Evolutionary conservation across 2,888 invertebrate species (phyloP), one percentile per base, ranked within the genome.

Genomic region (Eilema griseolum): DNA sequence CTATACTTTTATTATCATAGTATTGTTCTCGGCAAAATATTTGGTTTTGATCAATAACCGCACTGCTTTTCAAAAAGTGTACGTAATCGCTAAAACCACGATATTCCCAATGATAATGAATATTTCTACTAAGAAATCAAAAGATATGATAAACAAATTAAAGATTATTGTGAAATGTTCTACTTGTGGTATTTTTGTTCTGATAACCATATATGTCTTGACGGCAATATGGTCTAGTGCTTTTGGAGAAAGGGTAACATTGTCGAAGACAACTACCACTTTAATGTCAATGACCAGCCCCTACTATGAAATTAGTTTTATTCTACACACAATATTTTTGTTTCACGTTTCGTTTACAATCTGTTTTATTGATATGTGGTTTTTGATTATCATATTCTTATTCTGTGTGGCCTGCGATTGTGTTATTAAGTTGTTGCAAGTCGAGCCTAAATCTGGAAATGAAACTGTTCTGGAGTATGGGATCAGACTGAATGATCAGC

Each of bases 251-350:
- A 85, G 85, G 61, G 85, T 86, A 3, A 84, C 89, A 3, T 63
- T 93, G 3, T 93, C 92, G 0, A 83, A 83, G 60, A 86, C 92
- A 0, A 93, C 93, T 0, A 77, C 85, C 0, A 90, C 83, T 11
- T 78, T 94, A 0, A 86, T 93, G 89, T 90, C 93, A 0, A 89
- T 92, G 89, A 83, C 83, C 0, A 77, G 86, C 3, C 93, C 94
- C 0, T 92, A 86, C 65, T 89, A 88, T 46, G 93, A 93, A 78
- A 67, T 93, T 0, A 87, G 88, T 0, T 86, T 90, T 74, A 46
- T 87, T 0, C 66, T 93, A 1, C 93, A 94, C 67, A 77, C 82
- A 0, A 72, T 89, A 10, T 92, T 85, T 72, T 72, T 93, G 23
- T 76, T 86, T 10, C 80, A 88, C 70, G 81, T 88, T 24, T 72